Evolutionary conservation across 2,888 invertebrate species (phyloP).

Genomic region (Antheraea assamensis): DNA sequence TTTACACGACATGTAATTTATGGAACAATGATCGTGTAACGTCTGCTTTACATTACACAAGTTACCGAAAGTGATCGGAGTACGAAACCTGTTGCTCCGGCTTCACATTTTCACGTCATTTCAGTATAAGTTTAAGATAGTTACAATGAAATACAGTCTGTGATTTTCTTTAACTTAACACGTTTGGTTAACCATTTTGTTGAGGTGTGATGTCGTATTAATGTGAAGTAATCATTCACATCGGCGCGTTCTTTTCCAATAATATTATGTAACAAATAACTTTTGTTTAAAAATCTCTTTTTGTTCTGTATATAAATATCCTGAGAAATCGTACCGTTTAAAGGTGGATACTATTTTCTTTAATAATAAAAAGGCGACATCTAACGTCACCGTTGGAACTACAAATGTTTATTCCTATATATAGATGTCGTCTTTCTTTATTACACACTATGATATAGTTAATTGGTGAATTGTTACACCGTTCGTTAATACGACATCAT

Average conservation of each 20-base stretch:
- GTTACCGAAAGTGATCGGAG: slow-evolving; percentile 51
- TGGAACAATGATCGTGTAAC: slow-evolving; percentile 21
- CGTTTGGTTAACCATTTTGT: slow-evolving; percentile 35
- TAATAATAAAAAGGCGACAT: background rate
- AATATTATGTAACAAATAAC: too few relatives aligned
- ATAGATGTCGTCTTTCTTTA: background rate
- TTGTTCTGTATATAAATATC: background rate
- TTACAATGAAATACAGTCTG: slow-evolving; percentile 42
- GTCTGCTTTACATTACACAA: slow-evolving; percentile 39
- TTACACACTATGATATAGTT: background rate
- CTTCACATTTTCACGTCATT: slow-evolving; percentile 33
- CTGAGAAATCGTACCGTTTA: background rate
- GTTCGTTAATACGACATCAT: slow-evolving; percentile 24
- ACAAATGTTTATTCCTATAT: background rate
- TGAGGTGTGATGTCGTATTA: slow-evolving; percentile 30
- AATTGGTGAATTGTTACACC: background rate
- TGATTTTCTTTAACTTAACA: slow-evolving; percentile 38
- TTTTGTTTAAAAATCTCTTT: background rate
- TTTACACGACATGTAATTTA: background rate
- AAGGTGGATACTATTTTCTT: background rate
- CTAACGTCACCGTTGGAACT: background rate
- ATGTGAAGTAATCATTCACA: background rate
- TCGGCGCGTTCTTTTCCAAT: background rate
- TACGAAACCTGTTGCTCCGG: slow-evolving; percentile 35
- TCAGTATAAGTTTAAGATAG: slow-evolving; percentile 26